These are phyloP conservation scores for Chaetodon auriga DNA, from an alignment of 2,113 vertebrate genomes.

Conservation along the genomic window DNA sequence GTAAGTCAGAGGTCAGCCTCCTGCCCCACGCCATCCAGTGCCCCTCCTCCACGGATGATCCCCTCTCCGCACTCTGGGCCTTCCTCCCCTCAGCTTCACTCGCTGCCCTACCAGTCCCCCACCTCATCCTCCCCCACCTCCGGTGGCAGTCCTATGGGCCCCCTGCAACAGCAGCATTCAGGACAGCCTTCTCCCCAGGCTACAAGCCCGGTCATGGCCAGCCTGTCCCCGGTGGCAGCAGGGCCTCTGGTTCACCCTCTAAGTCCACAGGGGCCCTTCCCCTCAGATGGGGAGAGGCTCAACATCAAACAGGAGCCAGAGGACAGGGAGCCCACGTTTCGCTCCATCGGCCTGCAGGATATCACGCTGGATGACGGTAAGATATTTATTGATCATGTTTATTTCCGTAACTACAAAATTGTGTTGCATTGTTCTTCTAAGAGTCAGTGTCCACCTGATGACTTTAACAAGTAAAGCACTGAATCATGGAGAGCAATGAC, in stretches of 20 bases:
- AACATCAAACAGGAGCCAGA: constrained; percentile 96
- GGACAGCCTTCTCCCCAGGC: constrained; percentile 92
- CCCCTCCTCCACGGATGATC: constrained; percentile 86
- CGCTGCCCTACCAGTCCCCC: constrained; percentile 93
- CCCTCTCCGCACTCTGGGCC: constrained; percentile 93
- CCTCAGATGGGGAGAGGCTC: constrained; percentile 85
- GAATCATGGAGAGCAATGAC: background rate
- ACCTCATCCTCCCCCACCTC: constrained; percentile 89
- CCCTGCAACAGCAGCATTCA: constrained; percentile 82
- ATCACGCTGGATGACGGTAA: constrained; percentile 99
- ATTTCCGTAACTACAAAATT: background rate
- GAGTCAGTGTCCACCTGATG: background rate
- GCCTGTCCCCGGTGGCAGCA: constrained; percentile 78
- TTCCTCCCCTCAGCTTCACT: constrained; percentile 93
- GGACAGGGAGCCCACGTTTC: constrained; percentile 93
- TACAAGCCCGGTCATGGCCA: constrained; percentile 86
- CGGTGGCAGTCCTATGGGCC: constrained; percentile 83
- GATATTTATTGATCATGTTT: constrained; percentile 51
- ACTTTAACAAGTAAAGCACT: background rate
- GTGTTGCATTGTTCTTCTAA: background rate
- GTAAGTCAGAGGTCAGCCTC: constrained; percentile 88
- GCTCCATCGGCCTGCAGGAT: constrained; percentile 95
- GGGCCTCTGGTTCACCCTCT: constrained; percentile 88
- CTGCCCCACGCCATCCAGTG: constrained; percentile 87
- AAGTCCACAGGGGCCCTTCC: constrained; percentile 86